Evolutionary conservation across 2,888 invertebrate genomes (phyloP).

Genomic region (Phrixothrix hirtus): DNA sequence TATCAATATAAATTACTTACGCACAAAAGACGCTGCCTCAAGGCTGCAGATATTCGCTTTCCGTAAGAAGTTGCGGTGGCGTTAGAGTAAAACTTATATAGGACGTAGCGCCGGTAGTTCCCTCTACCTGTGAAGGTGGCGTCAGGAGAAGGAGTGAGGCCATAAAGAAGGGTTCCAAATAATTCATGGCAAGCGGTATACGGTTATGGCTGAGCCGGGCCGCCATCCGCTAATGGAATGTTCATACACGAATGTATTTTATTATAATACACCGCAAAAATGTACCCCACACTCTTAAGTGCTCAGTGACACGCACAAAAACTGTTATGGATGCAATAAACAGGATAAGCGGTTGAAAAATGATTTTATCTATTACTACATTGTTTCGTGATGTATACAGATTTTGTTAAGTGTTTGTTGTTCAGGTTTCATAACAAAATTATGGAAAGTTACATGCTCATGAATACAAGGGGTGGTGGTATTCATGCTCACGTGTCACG

Average conservation of each 20-base stretch:
- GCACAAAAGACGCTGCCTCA: slow-evolving; percentile 1
- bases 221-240: slow-evolving; percentile 36
- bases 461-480: slow-evolving; percentile 25
- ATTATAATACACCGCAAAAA: slow-evolving; percentile 33
- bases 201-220: slow-evolving; percentile 35
- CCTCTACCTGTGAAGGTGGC: slow-evolving; percentile 26
- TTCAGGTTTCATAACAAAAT: slow-evolving; percentile 25
- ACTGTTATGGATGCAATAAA: slow-evolving; percentile 32
- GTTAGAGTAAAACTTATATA: slow-evolving; percentile 10
- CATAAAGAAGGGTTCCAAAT: slow-evolving; percentile 34
- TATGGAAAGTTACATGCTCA: slow-evolving; percentile 25
- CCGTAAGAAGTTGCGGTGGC: background rate
- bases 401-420: slow-evolving; percentile 26
- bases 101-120: slow-evolving; percentile 16
- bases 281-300: slow-evolving; percentile 29
- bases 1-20: slow-evolving; percentile 13
- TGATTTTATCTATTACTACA: slow-evolving; percentile 27
- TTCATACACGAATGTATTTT: slow-evolving; percentile 34
- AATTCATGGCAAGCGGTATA: slow-evolving; percentile 36
- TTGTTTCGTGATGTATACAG: slow-evolving; percentile 28
- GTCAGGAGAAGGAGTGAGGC: slow-evolving; percentile 27
- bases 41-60: background rate
- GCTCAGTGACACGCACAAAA: slow-evolving; percentile 32
- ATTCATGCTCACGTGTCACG: slow-evolving; percentile 29
- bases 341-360: slow-evolving; percentile 26